Evolutionary conservation across 2,888 invertebrate genomes (phyloP).

Genomic region (Dioctria linearis): DNA sequence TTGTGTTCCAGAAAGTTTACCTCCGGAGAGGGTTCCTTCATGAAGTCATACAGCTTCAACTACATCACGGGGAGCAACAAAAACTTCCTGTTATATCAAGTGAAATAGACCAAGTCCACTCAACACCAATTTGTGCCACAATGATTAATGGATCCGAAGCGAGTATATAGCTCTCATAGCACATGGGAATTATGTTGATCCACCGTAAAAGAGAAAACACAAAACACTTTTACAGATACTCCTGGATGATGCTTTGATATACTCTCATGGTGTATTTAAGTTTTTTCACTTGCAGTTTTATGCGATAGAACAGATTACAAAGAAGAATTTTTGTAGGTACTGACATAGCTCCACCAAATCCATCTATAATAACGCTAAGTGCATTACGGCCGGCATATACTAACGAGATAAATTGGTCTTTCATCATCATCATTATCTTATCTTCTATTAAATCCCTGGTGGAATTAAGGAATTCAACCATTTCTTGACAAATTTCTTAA

Average conservation of each 20-base stretch:
- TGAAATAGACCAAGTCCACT: conserved; percentile 50
- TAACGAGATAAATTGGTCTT: too few species aligned
- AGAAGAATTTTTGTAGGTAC: too few species aligned
- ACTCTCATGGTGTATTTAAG: conserved; percentile 28
- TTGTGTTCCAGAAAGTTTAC: conserved; percentile 34
- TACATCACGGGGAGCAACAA: conserved; percentile 21
- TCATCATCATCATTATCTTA: too few species aligned
- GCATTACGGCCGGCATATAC: too few species aligned
- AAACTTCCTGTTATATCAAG: conserved; percentile 33
- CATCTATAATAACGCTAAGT: too few species aligned
- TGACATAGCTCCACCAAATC: too few species aligned
- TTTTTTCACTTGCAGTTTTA: not conserved
- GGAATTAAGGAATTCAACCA: too few species aligned
- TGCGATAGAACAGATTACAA: too few species aligned
- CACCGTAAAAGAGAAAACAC: conserved; percentile 14
- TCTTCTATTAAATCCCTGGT: too few species aligned
- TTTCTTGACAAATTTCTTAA: too few species aligned
- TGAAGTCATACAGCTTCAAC: conserved; percentile 33
- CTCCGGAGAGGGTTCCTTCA: not conserved
- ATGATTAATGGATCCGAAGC: conserved; percentile 48
- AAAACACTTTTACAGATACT: conserved; percentile 32
- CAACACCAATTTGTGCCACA: conserved; percentile 49
- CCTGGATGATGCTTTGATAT: conserved; percentile 16
- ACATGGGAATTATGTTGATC: conserved; percentile 39
- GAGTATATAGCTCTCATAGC: conserved; percentile 6